These are phyloP conservation scores for Rhinichthys klamathensis DNA, from an alignment of 2,113 vertebrate species.

Conservation along the genomic window DNA sequence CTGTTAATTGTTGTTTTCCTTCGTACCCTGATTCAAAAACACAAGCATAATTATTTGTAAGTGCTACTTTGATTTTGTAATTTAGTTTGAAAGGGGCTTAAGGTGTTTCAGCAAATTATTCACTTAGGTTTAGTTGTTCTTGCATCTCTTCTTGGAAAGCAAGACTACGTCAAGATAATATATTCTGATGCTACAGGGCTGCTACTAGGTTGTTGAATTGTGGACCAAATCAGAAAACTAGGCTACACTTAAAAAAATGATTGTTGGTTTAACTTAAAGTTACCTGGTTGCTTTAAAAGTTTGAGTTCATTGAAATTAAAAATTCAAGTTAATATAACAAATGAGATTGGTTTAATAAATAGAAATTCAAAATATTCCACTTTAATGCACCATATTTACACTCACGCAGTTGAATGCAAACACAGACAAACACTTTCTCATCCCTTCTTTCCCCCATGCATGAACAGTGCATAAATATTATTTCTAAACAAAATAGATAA, in stretches of 20 bases:
- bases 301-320: too few species aligned
- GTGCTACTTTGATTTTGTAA: constrained; percentile 77
- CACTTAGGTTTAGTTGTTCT: constrained; percentile 60
- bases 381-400: not conserved
- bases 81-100: constrained; percentile 78
- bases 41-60: constrained; percentile 77
- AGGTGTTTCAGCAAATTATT: constrained; percentile 71
- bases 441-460: not conserved
- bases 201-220: too few species aligned
- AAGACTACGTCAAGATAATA: constrained; percentile 5
- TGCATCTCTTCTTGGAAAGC: constrained; percentile 8
- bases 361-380: too few species aligned
- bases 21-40: constrained; percentile 74
- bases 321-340: too few species aligned
- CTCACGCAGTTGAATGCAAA: not conserved
- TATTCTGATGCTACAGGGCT: not conserved
- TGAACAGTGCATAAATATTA: not conserved
- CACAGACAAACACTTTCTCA: not conserved
- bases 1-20: constrained; percentile 82
- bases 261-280: too few species aligned
- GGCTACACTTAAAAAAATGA: too few species aligned
- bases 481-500: not conserved
- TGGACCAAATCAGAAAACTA: constrained; percentile 6
- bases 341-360: too few species aligned
- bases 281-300: too few species aligned